Conservation (phyloP, 92 coral and sea anemone genomes). For the Phenganax stokvisi region DNA sequence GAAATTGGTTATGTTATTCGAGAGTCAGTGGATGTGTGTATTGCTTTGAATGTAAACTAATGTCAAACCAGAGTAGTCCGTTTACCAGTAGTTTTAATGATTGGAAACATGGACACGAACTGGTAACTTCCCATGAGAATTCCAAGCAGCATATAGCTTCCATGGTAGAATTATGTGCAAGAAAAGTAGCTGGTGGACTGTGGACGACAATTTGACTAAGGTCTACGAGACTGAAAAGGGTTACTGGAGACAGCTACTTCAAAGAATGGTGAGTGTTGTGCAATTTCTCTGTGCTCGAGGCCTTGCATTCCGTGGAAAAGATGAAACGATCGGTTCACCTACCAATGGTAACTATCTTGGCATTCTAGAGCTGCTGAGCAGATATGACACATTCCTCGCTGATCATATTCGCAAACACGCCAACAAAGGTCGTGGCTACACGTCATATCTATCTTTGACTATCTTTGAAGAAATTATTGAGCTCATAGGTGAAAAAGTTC, state of each 20-base stretch:
- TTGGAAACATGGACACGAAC: constrained; percentile 12
- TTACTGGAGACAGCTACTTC: neutral
- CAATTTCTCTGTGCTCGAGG: constrained; percentile 10
- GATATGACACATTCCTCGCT: constrained; percentile 21
- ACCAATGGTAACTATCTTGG: constrained; percentile 28
- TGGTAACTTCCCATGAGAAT: neutral
- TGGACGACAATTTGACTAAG: neutral
- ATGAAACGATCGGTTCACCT: constrained; percentile 22
- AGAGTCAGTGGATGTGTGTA: neutral
- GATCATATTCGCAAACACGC: constrained; percentile 28
- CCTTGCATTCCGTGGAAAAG: constrained; percentile 19
- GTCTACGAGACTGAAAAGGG: neutral
- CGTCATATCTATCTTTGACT: constrained; percentile 25
- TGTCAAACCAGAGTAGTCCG: constrained; percentile 7
- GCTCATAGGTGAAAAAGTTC: constrained; percentile 18
- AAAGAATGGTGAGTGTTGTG: neutral
- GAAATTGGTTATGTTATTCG: constrained; percentile 20
- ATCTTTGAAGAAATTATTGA: constrained; percentile 15
- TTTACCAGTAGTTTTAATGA: constrained; percentile 11
- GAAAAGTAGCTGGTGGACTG: constrained; percentile 8
- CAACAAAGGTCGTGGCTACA: constrained; percentile 37
- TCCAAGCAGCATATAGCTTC: constrained; percentile 12
- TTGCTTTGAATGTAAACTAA: constrained; percentile 15
- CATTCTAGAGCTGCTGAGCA: constrained; percentile 25
- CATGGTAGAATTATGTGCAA: constrained; percentile 11